phyloP scores from a whole-genome alignment of 2,797 vertebrate genomes.

The Cichlasoma orientale region DNA sequence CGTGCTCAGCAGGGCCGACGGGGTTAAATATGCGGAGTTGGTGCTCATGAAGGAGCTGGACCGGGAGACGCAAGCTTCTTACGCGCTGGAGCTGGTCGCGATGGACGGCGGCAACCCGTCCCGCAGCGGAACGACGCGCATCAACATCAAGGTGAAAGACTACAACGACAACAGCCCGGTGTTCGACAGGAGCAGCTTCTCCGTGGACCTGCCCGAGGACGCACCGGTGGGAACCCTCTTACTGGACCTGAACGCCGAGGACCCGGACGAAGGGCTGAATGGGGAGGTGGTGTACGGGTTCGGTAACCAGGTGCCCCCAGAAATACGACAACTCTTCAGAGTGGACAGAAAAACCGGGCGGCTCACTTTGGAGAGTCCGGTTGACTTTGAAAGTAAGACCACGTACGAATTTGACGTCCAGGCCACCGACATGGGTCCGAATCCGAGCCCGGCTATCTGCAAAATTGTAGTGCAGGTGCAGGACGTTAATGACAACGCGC shows the following conservation, averaged over 20 bases:
- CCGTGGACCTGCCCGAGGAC: constrained; percentile 90
- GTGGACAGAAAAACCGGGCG: constrained; percentile 88
- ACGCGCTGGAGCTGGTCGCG: constrained; percentile 90
- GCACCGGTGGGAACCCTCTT: constrained; percentile 87
- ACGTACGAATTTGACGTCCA: constrained; percentile 94
- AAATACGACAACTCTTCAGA: constrained; percentile 88
- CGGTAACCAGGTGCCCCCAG: constrained; percentile 83
- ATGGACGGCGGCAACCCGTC: constrained; percentile 91
- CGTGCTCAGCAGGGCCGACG: constrained; percentile 91
- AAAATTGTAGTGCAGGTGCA: constrained; percentile 90
- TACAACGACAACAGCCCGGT: constrained; percentile 95
- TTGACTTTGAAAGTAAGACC: constrained; percentile 93
- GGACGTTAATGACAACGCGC: constrained; percentile 96
- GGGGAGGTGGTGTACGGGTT: constrained; percentile 91
- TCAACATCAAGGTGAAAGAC: constrained; percentile 92
- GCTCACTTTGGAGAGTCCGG: constrained; percentile 85
- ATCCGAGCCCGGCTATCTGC: constrained; percentile 86
- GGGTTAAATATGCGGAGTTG: constrained; percentile 93
- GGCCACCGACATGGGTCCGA: constrained; percentile 88
- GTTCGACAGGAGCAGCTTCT: constrained; percentile 86
- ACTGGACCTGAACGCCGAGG: constrained; percentile 87
- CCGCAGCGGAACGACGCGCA: constrained; percentile 86
- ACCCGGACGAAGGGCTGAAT: constrained; percentile 91
- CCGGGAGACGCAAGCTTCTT: constrained; percentile 88
- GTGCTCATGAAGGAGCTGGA: constrained; percentile 94